Base-by-base conservation (phyloP, 2,888 invertebrate species). In the Trilocha varians region DNA sequence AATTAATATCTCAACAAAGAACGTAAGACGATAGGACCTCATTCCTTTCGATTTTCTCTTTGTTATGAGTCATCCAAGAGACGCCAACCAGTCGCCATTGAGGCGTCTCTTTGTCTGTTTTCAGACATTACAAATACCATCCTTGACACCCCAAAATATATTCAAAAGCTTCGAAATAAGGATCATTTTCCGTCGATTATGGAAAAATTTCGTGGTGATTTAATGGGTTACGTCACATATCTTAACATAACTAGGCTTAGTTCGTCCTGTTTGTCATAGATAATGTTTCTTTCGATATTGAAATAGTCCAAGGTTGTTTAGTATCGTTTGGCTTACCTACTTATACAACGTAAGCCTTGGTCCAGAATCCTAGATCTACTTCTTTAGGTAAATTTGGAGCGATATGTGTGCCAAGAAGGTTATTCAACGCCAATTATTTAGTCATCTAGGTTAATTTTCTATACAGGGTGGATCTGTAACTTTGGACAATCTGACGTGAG, bases 181-280 rank as follows among this genome's bases (percentile, higher is more conserved):
- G 47, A 14, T 18, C 3, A 39, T 43, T 58, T 62, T 60, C 1
- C 37, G 5, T 6, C 45, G 32, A 2, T 1, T n/a, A 33, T 25
- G 36, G 17, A 44, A n/a, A 18, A 16, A 17, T 34, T 33, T 48
- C 46, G 44, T 46, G 52, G 60, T 59, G 58, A 57, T 52, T 49
- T 49, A 47, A 53, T 60, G 59, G 48, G 67, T 70, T 67, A 52
- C 73, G 70, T 74, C 71, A 71, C 59, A 39, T 50, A 48, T 51
- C 52, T 60, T 65, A 70, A 64, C 62, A 63, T 44, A 51, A 38
- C 16, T 33, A 45, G 48, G 32, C 70, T 49, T 43, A 34, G 32
- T 46, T 40, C 40, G 38, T 38, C 43, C 40, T 17, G 36, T 47
- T 32, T 32, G 32, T 32, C 32, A 9, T 5, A 32, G 18, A 42